Evolutionary conservation across 2,888 invertebrate species (phyloP).

Genomic region (Cantharis nigra): DNA sequence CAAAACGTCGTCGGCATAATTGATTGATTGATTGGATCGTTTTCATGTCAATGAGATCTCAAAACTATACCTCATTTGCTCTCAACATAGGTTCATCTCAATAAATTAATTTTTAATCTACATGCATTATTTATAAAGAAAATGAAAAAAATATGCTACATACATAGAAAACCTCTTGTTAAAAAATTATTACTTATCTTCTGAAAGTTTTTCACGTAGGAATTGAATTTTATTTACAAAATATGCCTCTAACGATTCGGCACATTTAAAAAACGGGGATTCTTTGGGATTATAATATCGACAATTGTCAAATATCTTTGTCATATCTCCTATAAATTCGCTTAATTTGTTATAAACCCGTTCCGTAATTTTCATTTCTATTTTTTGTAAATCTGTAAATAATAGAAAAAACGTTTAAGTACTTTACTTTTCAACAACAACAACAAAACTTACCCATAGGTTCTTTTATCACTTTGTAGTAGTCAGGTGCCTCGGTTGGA

Average conservation of each 20-base stretch:
- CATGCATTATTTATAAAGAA: conserved; percentile 9
- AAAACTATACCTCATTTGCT: background rate
- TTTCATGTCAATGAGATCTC: background rate
- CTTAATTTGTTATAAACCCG: conserved; percentile 84
- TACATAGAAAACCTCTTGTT: background rate
- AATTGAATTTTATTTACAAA: conserved; percentile 93
- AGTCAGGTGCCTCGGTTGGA: conserved; percentile 94
- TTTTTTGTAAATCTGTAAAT: conserved; percentile 84
- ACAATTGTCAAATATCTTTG: conserved; percentile 98
- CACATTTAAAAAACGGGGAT: conserved; percentile 94
- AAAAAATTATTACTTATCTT: conserved; percentile 49
- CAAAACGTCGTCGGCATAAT: background rate
- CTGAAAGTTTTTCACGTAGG: conserved; percentile 82
- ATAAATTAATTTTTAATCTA: conserved; percentile 18
- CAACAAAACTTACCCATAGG: conserved; percentile 80
- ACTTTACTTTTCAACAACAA: background rate
- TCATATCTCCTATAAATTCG: conserved; percentile 97
- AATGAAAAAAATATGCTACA: conserved; percentile 18
- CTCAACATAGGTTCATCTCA: conserved; percentile 15
- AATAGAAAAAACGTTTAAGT: conserved; percentile 6
- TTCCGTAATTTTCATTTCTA: conserved; percentile 84
- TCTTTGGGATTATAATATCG: conserved; percentile 96
- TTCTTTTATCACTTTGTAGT: conserved; percentile 93
- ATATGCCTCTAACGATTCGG: conserved; percentile 91
- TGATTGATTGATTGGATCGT: background rate